A percentile compares a stretch with the other conserved stretches of the same genome.
Conservation (phyloP, 2,113 vertebrate species). For the Epinephelus fuscoguttatus region DNA sequence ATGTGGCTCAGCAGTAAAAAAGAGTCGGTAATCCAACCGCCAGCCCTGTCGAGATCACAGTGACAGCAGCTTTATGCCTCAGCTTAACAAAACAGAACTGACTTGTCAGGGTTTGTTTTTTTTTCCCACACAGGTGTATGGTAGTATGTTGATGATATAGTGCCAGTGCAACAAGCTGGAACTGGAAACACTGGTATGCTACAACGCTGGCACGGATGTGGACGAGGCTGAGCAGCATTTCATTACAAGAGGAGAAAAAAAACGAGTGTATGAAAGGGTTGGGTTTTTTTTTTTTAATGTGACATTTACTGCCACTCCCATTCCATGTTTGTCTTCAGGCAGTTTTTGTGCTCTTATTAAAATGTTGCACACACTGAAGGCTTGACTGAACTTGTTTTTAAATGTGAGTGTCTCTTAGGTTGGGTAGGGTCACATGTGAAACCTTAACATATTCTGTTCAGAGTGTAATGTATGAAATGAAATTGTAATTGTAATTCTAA, state of each 20-base stretch:
- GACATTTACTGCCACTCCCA: constrained; percentile 65
- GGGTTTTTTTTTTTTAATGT: constrained; percentile 28
- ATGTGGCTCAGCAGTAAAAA: constrained; percentile 41
- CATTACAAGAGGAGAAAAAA: neutral
- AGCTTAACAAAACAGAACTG: constrained; percentile 58
- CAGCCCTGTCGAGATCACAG: constrained; percentile 42
- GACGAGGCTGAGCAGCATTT: neutral
- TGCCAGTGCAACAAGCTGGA: constrained; percentile 59
- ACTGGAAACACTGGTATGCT: constrained; percentile 71
- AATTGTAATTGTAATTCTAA: neutral
- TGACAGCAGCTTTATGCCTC: constrained; percentile 61
- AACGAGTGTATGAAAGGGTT: constrained; percentile 16
- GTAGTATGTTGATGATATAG: constrained; percentile 2
- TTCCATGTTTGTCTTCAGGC: constrained; percentile 57
- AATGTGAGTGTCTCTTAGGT: constrained; percentile 17
- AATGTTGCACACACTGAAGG: constrained; percentile 40
- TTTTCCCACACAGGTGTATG: constrained; percentile 50
- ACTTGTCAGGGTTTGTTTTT: constrained; percentile 43
- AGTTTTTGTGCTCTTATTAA: constrained; percentile 60
- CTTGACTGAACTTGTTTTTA: constrained; percentile 63
- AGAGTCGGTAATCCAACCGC: constrained; percentile 45
- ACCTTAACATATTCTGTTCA: neutral
- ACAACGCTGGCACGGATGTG: constrained; percentile 42
- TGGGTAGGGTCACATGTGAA: constrained; percentile 4
- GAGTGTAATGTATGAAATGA: neutral